A percentile compares a stretch with the other conserved stretches of the same genome.
phyloP scores from a whole-genome alignment of 1,140 invertebrate genomes.

The Papilio glaucus region DNA sequence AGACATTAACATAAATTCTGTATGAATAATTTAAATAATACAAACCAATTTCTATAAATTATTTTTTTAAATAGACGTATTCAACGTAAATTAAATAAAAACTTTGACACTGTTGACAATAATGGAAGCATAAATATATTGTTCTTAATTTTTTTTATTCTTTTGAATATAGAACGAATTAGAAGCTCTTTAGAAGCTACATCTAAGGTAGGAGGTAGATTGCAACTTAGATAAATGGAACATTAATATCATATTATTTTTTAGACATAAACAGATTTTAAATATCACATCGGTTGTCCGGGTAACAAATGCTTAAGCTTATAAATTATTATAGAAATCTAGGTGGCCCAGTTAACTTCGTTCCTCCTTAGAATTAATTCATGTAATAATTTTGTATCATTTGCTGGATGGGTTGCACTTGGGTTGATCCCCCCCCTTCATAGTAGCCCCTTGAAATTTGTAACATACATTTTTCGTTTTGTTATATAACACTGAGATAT shows the following conservation, averaged over 20 bases:
- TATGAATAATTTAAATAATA: background rate
- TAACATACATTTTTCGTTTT: no score
- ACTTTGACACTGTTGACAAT: constrained; percentile 42
- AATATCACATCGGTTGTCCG: background rate
- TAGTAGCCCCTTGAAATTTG: no score
- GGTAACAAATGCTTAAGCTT: background rate
- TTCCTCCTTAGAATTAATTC: no score
- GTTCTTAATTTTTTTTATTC: constrained; percentile 39
- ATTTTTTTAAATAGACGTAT: background rate
- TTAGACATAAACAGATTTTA: background rate
- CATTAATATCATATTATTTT: background rate
- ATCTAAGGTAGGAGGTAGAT: background rate
- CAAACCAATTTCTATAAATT: background rate
- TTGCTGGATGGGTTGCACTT: no score
- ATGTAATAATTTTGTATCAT: no score
- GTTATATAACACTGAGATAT: no score
- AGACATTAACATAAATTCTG: background rate
- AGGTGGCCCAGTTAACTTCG: no score
- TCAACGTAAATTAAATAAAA: constrained; percentile 11
- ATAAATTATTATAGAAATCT: constrained; percentile 6
- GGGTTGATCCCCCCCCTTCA: no score
- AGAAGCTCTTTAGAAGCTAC: constrained; percentile 29
- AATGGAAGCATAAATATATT: constrained; percentile 38
- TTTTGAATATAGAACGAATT: constrained; percentile 48
- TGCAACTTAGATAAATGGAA: background rate